Evolutionary conservation across 2,113 vertebrate species (phyloP).

Genomic region (Indri indri): DNA sequence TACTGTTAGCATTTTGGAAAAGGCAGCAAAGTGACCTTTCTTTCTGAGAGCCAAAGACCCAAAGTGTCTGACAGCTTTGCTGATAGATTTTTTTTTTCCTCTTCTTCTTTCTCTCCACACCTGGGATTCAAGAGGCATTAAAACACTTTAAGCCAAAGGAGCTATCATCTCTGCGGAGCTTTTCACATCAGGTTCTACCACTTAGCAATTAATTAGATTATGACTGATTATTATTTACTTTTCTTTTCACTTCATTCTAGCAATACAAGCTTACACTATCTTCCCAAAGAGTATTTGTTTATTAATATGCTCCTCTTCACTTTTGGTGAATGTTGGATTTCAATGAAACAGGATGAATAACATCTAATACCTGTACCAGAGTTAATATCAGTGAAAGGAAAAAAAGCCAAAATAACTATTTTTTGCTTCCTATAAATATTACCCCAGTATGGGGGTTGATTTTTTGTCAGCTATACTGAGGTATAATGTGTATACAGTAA

Average conservation of each 20-base stretch:
- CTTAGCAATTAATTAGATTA: slow-evolving; percentile 74
- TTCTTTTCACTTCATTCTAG: slow-evolving; percentile 59
- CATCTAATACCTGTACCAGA: neutral
- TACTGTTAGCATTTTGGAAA: slow-evolving; percentile 70
- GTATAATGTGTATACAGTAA: neutral
- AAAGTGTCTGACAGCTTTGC: slow-evolving; percentile 58
- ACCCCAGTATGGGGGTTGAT: neutral
- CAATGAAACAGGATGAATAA: neutral
- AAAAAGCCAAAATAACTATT: neutral
- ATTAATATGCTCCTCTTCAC: slow-evolving; percentile 50
- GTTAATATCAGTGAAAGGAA: neutral
- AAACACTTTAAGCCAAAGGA: slow-evolving; percentile 69
- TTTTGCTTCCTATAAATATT: neutral
- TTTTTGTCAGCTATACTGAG: neutral
- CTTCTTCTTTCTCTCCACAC: slow-evolving; percentile 2
- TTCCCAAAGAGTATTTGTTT: slow-evolving; percentile 47
- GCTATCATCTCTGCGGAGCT: neutral
- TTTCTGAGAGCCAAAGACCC: slow-evolving; percentile 59
- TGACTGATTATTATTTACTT: slow-evolving; percentile 70
- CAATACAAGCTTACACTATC: slow-evolving; percentile 37
- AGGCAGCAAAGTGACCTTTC: slow-evolving; percentile 62
- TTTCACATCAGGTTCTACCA: slow-evolving; percentile 32
- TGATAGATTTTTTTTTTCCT: neutral
- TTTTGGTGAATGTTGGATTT: neutral
- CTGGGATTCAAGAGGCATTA: slow-evolving; percentile 59